Evolutionary conservation across 2,113 vertebrate species (phyloP).

Genomic region (Egretta garzetta): DNA sequence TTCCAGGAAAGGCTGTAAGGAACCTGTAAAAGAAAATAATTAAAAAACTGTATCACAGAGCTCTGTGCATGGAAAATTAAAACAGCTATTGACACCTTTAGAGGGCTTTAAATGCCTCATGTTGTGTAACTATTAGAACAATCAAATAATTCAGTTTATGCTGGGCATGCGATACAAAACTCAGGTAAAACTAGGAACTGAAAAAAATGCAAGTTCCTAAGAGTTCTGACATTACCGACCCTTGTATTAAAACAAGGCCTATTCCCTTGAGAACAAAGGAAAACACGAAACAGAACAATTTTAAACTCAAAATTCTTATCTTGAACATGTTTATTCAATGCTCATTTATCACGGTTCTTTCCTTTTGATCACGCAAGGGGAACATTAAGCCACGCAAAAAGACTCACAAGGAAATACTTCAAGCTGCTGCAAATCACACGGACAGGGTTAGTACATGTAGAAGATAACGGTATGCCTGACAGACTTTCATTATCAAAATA

Average conservation of each 20-base stretch:
- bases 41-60: neutral
- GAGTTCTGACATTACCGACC: neutral
- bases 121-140: neutral
- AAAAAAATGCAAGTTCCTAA: neutral
- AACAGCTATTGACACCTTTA: neutral
- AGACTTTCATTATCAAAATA: neutral
- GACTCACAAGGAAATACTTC: neutral
- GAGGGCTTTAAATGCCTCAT: neutral
- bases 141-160: neutral
- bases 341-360: neutral
- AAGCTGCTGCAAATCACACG: neutral
- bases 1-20: slow-evolving; percentile 81
- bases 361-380: neutral
- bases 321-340: neutral
- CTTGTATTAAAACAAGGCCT: neutral
- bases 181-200: neutral
- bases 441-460: neutral
- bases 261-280: neutral
- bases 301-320: neutral
- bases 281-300: neutral
- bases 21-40: slow-evolving; percentile 60
- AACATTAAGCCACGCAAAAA: neutral
- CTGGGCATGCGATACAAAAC: neutral
- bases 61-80: neutral
- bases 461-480: neutral